Evolutionary conservation across 2,797 vertebrate species (phyloP).

Genomic region (Phoebastria nigripes): DNA sequence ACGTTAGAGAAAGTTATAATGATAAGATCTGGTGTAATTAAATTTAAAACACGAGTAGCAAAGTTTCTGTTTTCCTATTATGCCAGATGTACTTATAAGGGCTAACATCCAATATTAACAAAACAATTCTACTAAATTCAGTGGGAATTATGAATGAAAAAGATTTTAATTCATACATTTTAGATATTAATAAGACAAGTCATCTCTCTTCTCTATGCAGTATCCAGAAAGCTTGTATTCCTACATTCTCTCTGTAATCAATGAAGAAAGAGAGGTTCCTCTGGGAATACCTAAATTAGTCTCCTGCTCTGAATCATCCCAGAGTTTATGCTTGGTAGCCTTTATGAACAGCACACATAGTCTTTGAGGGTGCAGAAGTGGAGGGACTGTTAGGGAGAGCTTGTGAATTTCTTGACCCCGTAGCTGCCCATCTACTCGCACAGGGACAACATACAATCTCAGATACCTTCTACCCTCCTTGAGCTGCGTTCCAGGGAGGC

Average conservation of each 20-base stretch:
- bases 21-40: background rate
- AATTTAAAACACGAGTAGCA: background rate
- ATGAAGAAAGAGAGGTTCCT: background rate
- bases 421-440: fast-evolving
- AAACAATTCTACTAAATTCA: background rate
- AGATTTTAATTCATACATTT: background rate
- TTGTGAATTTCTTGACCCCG: background rate
- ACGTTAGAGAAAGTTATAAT: background rate
- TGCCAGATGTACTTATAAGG: background rate
- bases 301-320: background rate
- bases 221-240: background rate
- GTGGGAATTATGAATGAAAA: background rate
- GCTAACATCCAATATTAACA: background rate
- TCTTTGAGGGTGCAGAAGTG: background rate
- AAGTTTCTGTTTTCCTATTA: background rate
- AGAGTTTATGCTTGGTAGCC: background rate
- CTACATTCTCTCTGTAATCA: background rate
- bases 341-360: background rate
- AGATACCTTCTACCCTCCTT: background rate
- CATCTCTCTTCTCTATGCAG: background rate
- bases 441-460: background rate
- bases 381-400: background rate
- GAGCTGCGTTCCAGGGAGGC: background rate
- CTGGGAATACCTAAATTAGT: background rate
- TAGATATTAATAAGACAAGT: background rate